Base-by-base conservation (phyloP, 2,797 vertebrate species). In the Siniperca undulata region DNA sequence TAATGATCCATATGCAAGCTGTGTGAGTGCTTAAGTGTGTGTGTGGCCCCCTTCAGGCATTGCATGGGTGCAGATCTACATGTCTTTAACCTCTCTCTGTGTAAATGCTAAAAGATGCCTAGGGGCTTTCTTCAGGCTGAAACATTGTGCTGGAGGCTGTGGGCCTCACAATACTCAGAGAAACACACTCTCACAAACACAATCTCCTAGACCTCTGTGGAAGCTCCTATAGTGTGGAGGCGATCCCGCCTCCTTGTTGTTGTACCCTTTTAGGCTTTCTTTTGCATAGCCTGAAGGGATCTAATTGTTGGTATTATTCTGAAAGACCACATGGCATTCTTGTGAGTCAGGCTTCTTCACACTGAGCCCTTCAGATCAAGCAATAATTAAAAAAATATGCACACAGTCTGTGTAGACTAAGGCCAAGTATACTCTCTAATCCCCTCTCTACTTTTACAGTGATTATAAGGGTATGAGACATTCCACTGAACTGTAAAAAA, bases 1-100 rank as follows among this genome's bases (percentile, higher is more conserved):
- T 98, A 99, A 99, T 97, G 97, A 97, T 92, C 97, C 97, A 95
- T 97, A 91, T 83, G 88, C 95, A 95, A 95, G 95, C 97, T 96
- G 96, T 92, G 96, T 95, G 95, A 94, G 95, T 90, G 87, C 91
- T 95, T 94, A 95, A 95, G 61, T 73, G 92, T 92, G 96, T 95
- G 95, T 94, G 86, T 91, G 90, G 92, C 93, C 93, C 96, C 96
- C 94, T 85, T 94, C 94, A 93, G 94, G 94, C 96, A 88, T 94
- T 93, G 95, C 95, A 95, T 92, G 85, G 94, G 88, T 89, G 90
- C 91, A 93, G 92, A 96, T 92, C 93, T 95, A 92, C 94, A 93
- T 92, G 90, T 95, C 94, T 96, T 96, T 95, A 95, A 94, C 94
- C 95, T 95, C 93, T 94, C 90, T 90, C 88, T 94, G 87, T 93